Percentiles rank a stretch among this genome's conserved stretches.
Conservation (phyloP, 2,888 invertebrate genomes). For the Cheilosia soror region DNA sequence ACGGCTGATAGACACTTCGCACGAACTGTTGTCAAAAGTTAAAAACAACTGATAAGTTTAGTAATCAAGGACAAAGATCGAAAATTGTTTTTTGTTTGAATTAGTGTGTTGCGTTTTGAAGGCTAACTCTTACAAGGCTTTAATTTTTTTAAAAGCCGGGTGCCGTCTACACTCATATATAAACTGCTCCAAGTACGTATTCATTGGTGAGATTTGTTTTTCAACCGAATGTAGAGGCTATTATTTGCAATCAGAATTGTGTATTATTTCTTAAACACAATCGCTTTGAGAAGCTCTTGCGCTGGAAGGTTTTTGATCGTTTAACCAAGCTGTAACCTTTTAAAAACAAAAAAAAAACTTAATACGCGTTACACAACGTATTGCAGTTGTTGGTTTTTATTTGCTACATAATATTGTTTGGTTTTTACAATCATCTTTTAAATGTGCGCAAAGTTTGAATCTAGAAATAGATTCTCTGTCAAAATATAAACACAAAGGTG, state of each 20-base stretch:
- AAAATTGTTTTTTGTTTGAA: slow-evolving; percentile 4
- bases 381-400: background rate
- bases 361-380: background rate
- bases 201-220: too few relatives aligned
- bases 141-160: background rate
- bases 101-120: background rate
- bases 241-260: too few relatives aligned
- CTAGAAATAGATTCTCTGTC: slow-evolving; percentile 12
- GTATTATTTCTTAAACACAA: too few relatives aligned
- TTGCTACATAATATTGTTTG: background rate
- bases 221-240: too few relatives aligned
- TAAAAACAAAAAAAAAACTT: too few relatives aligned
- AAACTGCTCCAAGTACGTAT: too few relatives aligned
- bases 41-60: slow-evolving; percentile 2
- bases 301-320: too few relatives aligned
- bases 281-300: too few relatives aligned
- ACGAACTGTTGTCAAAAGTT: background rate
- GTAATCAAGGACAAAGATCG: slow-evolving; percentile 1
- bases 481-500: slow-evolving; percentile 15
- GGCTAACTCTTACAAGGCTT: background rate
- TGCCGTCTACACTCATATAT: background rate
- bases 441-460: slow-evolving; percentile 7
- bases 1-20: background rate
- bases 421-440: background rate
- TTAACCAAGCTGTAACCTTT: too few relatives aligned